These are phyloP conservation scores for Amia ocellicauda DNA, from an alignment of 2,113 vertebrate genomes.

Conservation along the genomic window DNA sequence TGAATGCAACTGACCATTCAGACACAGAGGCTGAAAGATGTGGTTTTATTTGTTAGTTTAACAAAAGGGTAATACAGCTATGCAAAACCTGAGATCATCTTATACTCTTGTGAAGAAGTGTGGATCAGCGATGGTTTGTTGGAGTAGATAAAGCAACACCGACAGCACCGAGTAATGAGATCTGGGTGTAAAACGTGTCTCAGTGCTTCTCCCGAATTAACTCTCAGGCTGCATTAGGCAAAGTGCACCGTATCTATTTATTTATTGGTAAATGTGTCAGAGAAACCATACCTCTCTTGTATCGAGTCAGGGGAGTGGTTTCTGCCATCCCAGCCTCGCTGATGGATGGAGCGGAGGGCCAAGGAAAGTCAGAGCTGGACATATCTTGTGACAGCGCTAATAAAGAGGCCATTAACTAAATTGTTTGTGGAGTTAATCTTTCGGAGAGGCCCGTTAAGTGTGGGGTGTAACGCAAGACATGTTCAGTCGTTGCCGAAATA, in stretches of 20 bases:
- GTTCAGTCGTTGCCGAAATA: no score
- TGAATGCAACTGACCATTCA: no score
- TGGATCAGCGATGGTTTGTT: conserved; percentile 65
- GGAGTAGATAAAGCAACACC: conserved; percentile 68
- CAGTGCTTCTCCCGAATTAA: conserved; percentile 79
- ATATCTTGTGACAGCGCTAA: conserved; percentile 68
- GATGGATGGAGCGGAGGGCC: conserved; percentile 72
- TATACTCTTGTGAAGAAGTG: conserved; percentile 4
- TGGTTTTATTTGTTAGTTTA: no score
- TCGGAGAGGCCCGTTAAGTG: conserved; percentile 25
- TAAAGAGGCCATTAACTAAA: conserved; percentile 74
- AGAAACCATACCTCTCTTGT: conserved; percentile 78
- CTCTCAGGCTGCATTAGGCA: conserved; percentile 81
- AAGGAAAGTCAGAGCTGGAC: conserved; percentile 60
- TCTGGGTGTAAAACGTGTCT: conserved; percentile 66
- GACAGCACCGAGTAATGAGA: conserved; percentile 79
- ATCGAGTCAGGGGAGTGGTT: conserved; percentile 72
- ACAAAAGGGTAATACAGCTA: no score
- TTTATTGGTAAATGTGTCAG: conserved; percentile 78
- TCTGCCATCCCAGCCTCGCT: conserved; percentile 72
- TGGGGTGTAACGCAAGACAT: not conserved
- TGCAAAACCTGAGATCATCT: no score
- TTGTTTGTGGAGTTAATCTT: conserved; percentile 73
- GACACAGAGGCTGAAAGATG: not conserved
- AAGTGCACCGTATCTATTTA: conserved; percentile 82